Percentiles rank a stretch among this genome's conserved stretches.
Conservation (phyloP, 2,113 vertebrate genomes). For the Cercopithecus mona region DNA sequence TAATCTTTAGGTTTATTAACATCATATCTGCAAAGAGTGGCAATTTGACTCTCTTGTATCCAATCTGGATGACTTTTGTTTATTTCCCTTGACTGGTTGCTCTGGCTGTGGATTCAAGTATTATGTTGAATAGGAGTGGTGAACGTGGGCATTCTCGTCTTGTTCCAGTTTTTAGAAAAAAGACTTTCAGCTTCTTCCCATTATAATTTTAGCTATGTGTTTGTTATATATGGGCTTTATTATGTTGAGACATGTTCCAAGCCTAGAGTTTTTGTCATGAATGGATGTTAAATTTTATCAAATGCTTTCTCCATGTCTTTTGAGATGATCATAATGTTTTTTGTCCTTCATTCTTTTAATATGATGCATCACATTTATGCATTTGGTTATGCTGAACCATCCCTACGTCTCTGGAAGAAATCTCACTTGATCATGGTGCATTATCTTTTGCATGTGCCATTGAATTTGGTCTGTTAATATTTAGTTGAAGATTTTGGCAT, state of each 20-base stretch:
- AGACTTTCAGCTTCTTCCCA: not conserved
- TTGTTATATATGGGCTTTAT: not conserved
- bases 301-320: not conserved
- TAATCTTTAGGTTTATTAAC: not conserved
- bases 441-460: not conserved
- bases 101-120: not conserved
- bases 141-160: not conserved
- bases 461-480: not conserved
- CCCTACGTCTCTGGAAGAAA: not conserved
- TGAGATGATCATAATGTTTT: not conserved
- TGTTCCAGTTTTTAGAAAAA: not conserved
- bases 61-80: not conserved
- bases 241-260: not conserved
- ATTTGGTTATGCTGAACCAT: not conserved
- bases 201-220: not conserved
- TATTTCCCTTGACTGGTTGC: not conserved
- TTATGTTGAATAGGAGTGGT: not conserved
- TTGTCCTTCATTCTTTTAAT: not conserved
- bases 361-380: not conserved
- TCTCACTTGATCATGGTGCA: not conserved
- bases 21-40: not conserved
- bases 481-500: not conserved
- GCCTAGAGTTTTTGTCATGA: not conserved
- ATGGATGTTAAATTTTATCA: not conserved
- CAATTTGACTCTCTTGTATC: not conserved